A percentile compares a stretch with the other conserved stretches of the same genome.
phyloP scores from a whole-genome alignment of 2,888 invertebrate species.

The Nowickia ferox region DNA sequence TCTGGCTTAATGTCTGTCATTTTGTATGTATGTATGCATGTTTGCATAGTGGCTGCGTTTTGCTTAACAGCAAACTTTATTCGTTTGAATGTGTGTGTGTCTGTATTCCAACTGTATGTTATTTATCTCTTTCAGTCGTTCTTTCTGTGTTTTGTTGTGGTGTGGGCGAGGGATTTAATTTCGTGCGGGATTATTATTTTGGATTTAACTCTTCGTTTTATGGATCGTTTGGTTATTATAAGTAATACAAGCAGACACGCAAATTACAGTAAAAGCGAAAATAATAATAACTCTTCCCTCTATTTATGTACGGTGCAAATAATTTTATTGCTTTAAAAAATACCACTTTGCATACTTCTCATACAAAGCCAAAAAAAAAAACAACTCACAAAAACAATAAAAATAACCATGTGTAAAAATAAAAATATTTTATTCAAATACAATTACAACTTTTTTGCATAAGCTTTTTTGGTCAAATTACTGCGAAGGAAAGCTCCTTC shows the following conservation, averaged over 20 bases:
- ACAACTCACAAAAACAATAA: too few species aligned
- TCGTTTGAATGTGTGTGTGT: constrained; percentile 8
- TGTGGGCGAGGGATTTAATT: constrained; percentile 82
- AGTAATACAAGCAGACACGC: constrained; percentile 70
- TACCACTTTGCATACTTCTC: too few species aligned
- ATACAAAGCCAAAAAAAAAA: too few species aligned
- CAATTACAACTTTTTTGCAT: too few species aligned
- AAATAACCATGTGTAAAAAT: too few species aligned
- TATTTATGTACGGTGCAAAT: background rate
- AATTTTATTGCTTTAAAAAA: background rate
- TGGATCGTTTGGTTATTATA: constrained; percentile 80
- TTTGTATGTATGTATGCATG: constrained; percentile 43
- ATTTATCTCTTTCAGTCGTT: constrained; percentile 15
- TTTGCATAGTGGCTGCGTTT: constrained; percentile 34
- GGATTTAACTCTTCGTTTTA: constrained; percentile 83
- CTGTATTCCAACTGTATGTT: constrained; percentile 44
- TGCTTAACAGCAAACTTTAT: constrained; percentile 47
- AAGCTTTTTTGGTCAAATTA: too few species aligned
- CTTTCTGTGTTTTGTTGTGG: constrained; percentile 58
- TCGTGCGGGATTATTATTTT: constrained; percentile 83
- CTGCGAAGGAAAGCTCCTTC: too few species aligned
- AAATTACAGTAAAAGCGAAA: constrained; percentile 57
- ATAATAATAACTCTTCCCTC: constrained; percentile 2
- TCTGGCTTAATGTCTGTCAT: constrained; percentile 44
- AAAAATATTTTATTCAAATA: too few species aligned